phyloP scores from a whole-genome alignment of 2,888 invertebrate genomes.

The Thereva unica region DNA sequence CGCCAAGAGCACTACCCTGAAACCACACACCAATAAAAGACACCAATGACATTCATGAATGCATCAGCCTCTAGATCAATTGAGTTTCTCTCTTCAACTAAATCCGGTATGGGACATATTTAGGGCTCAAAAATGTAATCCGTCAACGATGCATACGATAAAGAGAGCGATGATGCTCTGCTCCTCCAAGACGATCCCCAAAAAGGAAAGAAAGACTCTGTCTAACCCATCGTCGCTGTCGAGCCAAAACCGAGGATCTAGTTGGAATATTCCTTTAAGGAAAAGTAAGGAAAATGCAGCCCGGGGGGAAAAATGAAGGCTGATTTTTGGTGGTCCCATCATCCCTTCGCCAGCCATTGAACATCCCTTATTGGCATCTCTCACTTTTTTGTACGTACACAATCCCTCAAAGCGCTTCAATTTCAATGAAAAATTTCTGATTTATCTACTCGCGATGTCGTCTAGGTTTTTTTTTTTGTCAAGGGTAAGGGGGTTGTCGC shows the following conservation, averaged over 20 bases:
- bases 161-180: too few relatives aligned
- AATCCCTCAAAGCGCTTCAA: conserved; percentile 35
- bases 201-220: too few relatives aligned
- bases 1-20: too few relatives aligned
- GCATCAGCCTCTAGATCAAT: conserved; percentile 23
- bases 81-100: conserved; percentile 6
- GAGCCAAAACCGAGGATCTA: neutral
- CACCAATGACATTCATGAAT: conserved; percentile 18
- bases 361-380: too few relatives aligned
- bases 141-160: too few relatives aligned
- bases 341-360: too few relatives aligned
- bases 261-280: neutral
- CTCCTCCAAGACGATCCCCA: too few relatives aligned
- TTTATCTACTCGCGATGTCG: conserved; percentile 20
- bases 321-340: too few relatives aligned
- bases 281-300: conserved; percentile 6
- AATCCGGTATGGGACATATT: conserved; percentile 11
- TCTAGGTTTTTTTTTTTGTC: too few relatives aligned
- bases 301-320: conserved; percentile 5
- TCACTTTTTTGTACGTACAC: neutral
- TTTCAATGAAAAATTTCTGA: conserved; percentile 32
- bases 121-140: neutral
- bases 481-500: too few relatives aligned
- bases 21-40: conserved; percentile 20
- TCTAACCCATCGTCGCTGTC: neutral